Conservation (phyloP, 2,888 invertebrate species). For the Baccha elongata region DNA sequence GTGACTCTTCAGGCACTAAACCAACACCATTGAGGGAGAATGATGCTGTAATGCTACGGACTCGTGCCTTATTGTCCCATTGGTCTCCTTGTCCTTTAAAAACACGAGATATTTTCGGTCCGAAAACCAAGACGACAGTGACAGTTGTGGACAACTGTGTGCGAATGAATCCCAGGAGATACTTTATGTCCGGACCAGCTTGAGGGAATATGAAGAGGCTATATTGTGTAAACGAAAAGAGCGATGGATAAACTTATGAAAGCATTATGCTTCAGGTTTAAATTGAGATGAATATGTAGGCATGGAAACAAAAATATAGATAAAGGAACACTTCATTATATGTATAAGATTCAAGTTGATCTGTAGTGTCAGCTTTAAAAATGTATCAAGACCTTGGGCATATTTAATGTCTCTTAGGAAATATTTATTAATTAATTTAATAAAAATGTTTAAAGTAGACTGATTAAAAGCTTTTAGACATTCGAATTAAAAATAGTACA, state of each 20-base stretch:
- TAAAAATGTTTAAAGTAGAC: background rate
- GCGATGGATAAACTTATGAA: conserved; percentile 1
- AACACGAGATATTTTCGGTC: conserved; percentile 89
- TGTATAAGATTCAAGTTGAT: background rate
- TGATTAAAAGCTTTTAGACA: background rate
- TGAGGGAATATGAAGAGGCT: conserved; percentile 93
- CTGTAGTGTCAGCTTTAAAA: background rate
- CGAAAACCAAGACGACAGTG: conserved; percentile 81
- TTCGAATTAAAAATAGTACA: no score
- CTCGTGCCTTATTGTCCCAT: conserved; percentile 93
- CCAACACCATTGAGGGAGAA: conserved; percentile 94
- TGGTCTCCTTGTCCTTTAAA: conserved; percentile 93
- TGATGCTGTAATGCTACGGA: conserved; percentile 92
- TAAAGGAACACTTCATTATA: background rate
- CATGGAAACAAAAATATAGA: conserved; percentile 1
- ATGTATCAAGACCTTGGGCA: background rate
- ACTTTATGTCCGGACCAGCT: conserved; percentile 96
- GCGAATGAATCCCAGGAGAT: conserved; percentile 94
- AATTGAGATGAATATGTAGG: background rate
- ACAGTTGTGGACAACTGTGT: conserved; percentile 96
- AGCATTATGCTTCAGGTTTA: background rate
- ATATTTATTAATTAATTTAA: background rate
- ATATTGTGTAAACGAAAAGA: conserved; percentile 32
- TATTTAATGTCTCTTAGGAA: background rate
- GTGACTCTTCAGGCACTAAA: conserved; percentile 91